phyloP scores from a whole-genome alignment of 2,797 vertebrate genomes.

The Xyrichtys novacula region DNA sequence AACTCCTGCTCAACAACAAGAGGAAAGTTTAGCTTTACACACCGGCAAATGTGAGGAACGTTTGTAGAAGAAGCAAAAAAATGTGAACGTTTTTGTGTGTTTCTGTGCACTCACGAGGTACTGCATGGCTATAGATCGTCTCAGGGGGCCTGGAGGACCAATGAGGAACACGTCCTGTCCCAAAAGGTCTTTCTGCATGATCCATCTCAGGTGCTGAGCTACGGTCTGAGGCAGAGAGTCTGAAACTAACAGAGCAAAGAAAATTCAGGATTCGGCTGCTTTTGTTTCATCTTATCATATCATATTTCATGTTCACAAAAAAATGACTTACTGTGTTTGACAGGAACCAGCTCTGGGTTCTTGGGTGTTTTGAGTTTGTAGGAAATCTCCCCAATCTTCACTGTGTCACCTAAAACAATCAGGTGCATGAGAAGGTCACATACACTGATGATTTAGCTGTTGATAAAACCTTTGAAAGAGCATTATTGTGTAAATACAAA shows the following conservation, averaged over 20 bases:
- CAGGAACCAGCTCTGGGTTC: conserved; percentile 95
- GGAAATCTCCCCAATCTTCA: conserved; percentile 93
- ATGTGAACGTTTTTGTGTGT: background rate
- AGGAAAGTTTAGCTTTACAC: background rate
- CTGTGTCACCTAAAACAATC: conserved; percentile 87
- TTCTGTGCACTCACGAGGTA: conserved; percentile 89
- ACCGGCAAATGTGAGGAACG: background rate
- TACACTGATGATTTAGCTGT: background rate
- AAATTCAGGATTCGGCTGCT: background rate
- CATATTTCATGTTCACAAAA: background rate
- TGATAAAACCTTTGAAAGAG: conserved; percentile 20
- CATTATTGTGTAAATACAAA: background rate
- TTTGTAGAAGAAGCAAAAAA: no score
- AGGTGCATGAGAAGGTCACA: no score
- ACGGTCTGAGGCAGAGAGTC: conserved; percentile 89
- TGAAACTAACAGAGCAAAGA: conserved; percentile 79
- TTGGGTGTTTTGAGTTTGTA: conserved; percentile 91
- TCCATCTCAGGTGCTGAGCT: conserved; percentile 95
- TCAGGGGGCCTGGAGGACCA: conserved; percentile 95
- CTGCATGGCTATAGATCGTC: conserved; percentile 96
- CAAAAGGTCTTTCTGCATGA: conserved; percentile 98
- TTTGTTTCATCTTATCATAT: background rate
- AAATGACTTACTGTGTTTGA: conserved; percentile 91
- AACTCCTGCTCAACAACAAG: conserved; percentile 87
- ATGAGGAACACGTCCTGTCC: conserved; percentile 98